phyloP scores from a whole-genome alignment of 2,888 invertebrate genomes.

The Ochropacha duplaris region DNA sequence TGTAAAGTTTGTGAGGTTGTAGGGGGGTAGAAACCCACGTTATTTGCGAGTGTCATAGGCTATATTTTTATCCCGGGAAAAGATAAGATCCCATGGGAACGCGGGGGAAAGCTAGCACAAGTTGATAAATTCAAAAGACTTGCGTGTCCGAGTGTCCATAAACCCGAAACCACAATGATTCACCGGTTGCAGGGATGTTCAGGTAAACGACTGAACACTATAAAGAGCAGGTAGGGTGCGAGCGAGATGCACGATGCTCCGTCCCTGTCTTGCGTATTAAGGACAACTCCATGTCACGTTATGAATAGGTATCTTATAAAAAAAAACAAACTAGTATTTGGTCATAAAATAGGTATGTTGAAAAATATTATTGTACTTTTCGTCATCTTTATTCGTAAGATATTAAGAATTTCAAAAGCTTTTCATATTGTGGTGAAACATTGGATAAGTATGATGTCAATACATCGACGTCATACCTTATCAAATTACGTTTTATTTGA shows the following conservation, averaged over 20 bases:
- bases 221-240: constrained; percentile 46
- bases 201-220: constrained; percentile 41
- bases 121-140: constrained; percentile 36
- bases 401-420: not conserved
- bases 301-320: constrained; percentile 11
- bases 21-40: no score
- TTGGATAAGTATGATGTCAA: not conserved
- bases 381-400: no score
- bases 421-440: not conserved
- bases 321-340: no score
- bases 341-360: not conserved
- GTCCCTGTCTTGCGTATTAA: constrained; percentile 10
- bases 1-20: no score
- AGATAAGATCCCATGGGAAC: no score
- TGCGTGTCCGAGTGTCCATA: constrained; percentile 27
- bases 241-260: constrained; percentile 21
- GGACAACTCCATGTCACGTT: constrained; percentile 1
- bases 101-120: no score
- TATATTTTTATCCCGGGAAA: no score
- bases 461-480: no score
- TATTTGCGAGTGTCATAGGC: no score
- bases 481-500: no score
- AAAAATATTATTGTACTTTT: no score
- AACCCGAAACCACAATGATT: constrained; percentile 36
- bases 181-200: constrained; percentile 33